Evolutionary conservation across 1,140 invertebrate species (phyloP).

Genomic region (Drosophila leontia): DNA sequence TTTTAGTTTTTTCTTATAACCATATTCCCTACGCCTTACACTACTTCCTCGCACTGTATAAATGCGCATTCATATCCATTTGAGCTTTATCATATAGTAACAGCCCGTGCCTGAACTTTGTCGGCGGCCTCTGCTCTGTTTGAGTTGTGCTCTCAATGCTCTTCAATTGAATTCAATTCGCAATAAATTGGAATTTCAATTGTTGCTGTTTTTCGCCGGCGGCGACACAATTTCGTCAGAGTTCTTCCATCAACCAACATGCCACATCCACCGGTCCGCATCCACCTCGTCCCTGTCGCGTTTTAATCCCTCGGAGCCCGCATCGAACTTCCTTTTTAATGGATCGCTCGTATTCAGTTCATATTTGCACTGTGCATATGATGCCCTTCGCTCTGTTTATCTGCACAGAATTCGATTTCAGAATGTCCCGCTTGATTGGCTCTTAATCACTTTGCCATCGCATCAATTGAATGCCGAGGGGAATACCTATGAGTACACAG

Average conservation of each 20-base stretch:
- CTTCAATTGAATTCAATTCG: constrained; percentile 82
- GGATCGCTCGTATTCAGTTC: constrained; percentile 42
- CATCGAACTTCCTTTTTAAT: constrained; percentile 75
- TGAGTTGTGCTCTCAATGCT: constrained; percentile 73
- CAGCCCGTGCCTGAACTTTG: constrained; percentile 57
- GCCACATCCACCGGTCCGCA: background rate
- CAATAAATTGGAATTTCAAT: constrained; percentile 80
- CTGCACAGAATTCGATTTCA: constrained; percentile 27
- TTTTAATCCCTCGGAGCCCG: constrained; percentile 38
- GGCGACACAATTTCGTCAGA: constrained; percentile 67
- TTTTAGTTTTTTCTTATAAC: background rate
- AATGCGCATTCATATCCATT: constrained; percentile 12
- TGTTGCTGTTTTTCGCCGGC: constrained; percentile 51
- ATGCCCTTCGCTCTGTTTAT: constrained; percentile 23
- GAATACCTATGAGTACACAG: constrained; percentile 17
- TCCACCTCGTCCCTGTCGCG: constrained; percentile 1
- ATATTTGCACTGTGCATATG: constrained; percentile 31
- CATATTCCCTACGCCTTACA: background rate
- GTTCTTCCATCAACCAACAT: background rate
- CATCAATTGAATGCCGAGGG: constrained; percentile 35
- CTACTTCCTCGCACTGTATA: background rate
- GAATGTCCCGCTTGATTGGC: constrained; percentile 35
- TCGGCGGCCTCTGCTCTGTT: constrained; percentile 47
- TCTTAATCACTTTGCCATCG: constrained; percentile 44
- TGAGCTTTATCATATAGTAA: constrained; percentile 46